A percentile compares a stretch with the other conserved stretches of the same genome.
These are phyloP conservation scores for Urechis unicinctus DNA, from an alignment of 2,888 invertebrate genomes.

Conservation along the genomic window DNA sequence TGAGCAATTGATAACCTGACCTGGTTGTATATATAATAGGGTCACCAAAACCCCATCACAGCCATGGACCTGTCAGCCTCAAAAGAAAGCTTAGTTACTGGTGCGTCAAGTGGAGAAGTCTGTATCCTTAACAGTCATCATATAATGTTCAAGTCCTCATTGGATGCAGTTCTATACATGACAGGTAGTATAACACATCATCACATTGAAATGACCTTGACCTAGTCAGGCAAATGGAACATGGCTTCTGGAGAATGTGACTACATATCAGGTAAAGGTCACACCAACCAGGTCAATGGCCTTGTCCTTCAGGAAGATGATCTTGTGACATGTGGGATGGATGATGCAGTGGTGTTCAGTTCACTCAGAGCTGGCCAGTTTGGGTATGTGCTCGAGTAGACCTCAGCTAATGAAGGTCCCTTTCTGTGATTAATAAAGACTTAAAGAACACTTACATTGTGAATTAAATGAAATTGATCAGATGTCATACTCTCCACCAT, in stretches of 20 bases:
- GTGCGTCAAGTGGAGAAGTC: conserved; percentile 87
- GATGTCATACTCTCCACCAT: too few species aligned
- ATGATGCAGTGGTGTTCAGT: conserved; percentile 72
- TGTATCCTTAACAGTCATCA: conserved; percentile 51
- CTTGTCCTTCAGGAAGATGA: conserved; percentile 64
- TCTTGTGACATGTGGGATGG: conserved; percentile 85
- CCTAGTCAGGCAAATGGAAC: conserved; percentile 48
- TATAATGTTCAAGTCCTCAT: neutral
- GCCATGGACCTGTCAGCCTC: conserved; percentile 66
- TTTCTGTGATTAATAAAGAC: too few species aligned
- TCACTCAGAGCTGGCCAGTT: conserved; percentile 58
- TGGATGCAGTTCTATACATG: too few species aligned
- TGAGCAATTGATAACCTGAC: too few species aligned
- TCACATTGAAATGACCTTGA: neutral
- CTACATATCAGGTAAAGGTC: conserved; percentile 58
- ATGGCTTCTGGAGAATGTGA: conserved; percentile 65
- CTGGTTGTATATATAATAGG: too few species aligned
- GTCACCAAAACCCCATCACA: conserved; percentile 97
- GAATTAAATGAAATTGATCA: too few species aligned
- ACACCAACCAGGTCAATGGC: conserved; percentile 91
- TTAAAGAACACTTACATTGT: too few species aligned
- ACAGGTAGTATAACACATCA: neutral
- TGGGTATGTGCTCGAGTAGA: conserved; percentile 41
- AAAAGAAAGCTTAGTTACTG: conserved; percentile 74
- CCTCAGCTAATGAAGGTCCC: too few species aligned